Conservation (phyloP, 2,888 invertebrate genomes). For the Platerodrilus igneus region DNA sequence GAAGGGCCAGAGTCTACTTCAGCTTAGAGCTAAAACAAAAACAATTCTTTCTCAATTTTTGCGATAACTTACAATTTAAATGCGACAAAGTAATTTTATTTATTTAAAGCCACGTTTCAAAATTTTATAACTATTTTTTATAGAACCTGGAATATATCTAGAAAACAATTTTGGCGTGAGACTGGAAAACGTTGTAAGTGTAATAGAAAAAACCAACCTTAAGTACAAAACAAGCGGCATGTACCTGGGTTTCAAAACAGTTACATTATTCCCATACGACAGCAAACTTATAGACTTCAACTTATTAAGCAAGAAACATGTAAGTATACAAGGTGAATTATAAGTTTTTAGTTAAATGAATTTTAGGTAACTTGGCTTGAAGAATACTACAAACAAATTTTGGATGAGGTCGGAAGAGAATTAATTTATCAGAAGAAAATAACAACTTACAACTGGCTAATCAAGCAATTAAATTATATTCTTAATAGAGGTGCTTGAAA, state of each 20-base stretch:
- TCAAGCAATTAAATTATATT: slow-evolving; percentile 70
- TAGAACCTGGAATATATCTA: slow-evolving; percentile 88
- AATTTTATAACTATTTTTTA: slow-evolving; percentile 22
- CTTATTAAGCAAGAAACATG: slow-evolving; percentile 75
- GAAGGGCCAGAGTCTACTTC: too few relatives aligned
- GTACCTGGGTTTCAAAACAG: slow-evolving; percentile 70
- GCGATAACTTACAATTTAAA: too few relatives aligned
- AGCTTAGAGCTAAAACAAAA: too few relatives aligned
- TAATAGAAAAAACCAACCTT: slow-evolving; percentile 52
- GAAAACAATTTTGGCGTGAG: slow-evolving; percentile 79
- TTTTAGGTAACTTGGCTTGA: slow-evolving; percentile 73
- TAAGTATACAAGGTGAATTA: slow-evolving; percentile 47
- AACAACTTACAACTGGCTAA: slow-evolving; percentile 78
- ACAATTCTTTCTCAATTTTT: too few relatives aligned
- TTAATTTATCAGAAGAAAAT: slow-evolving; percentile 64
- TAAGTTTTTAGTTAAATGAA: slow-evolving; percentile 6
- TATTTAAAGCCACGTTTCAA: background rate
- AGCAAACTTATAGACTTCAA: slow-evolving; percentile 74
- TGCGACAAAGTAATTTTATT: too few relatives aligned
- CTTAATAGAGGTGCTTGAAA: too few relatives aligned
- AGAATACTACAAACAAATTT: slow-evolving; percentile 69
- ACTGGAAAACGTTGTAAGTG: slow-evolving; percentile 79
- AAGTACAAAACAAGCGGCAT: slow-evolving; percentile 48
- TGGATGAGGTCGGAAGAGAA: slow-evolving; percentile 68
- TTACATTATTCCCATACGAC: slow-evolving; percentile 84